phyloP scores from a whole-genome alignment of 2,113 vertebrate species.

The Cathartes aura region DNA sequence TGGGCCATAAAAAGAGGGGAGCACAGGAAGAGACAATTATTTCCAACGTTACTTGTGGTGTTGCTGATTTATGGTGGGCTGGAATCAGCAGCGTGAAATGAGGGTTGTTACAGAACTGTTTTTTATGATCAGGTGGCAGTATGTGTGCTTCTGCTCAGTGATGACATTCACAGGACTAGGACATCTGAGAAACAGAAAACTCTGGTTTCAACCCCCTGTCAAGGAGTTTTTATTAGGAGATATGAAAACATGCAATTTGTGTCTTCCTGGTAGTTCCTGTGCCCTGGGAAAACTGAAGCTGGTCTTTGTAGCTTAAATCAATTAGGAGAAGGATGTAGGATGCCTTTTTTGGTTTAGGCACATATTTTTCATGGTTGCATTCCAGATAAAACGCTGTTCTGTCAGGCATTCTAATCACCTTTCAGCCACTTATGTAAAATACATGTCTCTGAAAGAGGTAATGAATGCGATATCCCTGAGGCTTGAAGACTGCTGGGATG shows the following conservation, averaged over 20 bases:
- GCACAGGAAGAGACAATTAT: background rate
- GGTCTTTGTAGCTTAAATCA: slow-evolving; percentile 37
- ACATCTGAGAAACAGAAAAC: slow-evolving; percentile 33
- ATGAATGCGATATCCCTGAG: slow-evolving; percentile 52
- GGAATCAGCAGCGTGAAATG: slow-evolving; percentile 59
- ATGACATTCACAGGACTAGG: slow-evolving; percentile 46
- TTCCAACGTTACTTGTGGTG: background rate
- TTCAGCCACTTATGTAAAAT: slow-evolving; percentile 64
- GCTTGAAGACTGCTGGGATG: slow-evolving; percentile 47
- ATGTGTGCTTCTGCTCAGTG: slow-evolving; percentile 20
- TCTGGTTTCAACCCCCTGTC: slow-evolving; percentile 23
- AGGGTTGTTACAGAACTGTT: slow-evolving; percentile 32
- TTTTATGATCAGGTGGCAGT: slow-evolving; percentile 42
- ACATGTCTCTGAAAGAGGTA: slow-evolving; percentile 31
- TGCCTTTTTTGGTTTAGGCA: slow-evolving; percentile 36
- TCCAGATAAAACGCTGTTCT: slow-evolving; percentile 44
- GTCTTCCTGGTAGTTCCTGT: background rate
- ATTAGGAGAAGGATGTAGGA: slow-evolving; percentile 1
- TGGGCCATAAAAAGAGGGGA: background rate
- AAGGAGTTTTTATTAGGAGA: slow-evolving; percentile 24
- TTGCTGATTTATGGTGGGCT: slow-evolving; percentile 49
- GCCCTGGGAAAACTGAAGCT: slow-evolving; percentile 2
- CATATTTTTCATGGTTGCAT: slow-evolving; percentile 30
- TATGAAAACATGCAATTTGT: slow-evolving; percentile 45
- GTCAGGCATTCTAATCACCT: slow-evolving; percentile 62